Conservation (phyloP, 2,888 invertebrate species). For the Autographa gamma region DNA sequence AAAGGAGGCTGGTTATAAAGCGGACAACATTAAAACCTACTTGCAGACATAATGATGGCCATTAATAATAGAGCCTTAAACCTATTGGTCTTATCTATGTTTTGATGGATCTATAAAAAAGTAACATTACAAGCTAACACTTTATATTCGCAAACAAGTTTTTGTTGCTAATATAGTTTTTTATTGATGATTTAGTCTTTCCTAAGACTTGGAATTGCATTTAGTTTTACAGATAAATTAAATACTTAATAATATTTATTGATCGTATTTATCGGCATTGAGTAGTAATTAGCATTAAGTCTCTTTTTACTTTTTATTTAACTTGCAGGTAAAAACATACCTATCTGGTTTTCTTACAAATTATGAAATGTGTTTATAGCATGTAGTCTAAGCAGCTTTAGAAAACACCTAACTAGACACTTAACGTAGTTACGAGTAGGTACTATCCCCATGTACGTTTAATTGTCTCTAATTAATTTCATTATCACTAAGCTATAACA, state of each 20-base stretch:
- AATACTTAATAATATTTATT: background rate
- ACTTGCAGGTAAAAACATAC: too few relatives aligned
- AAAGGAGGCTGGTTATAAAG: conserved; percentile 2
- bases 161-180: conserved; percentile 24
- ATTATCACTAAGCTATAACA: too few relatives aligned
- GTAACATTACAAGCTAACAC: conserved; percentile 10
- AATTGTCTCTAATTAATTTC: too few relatives aligned
- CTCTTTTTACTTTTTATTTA: too few relatives aligned
- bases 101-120: conserved; percentile 36
- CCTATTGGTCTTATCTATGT: conserved; percentile 17
- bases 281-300: background rate
- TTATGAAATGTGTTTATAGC: too few relatives aligned
- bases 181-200: conserved; percentile 17
- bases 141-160: conserved; percentile 28
- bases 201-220: background rate
- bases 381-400: too few relatives aligned
- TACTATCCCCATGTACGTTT: too few relatives aligned
- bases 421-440: too few relatives aligned
- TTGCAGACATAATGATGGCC: conserved; percentile 23
- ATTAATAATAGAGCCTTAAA: conserved; percentile 25
- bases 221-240: background rate
- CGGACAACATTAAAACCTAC: conserved; percentile 10
- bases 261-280: background rate
- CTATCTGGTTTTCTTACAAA: too few relatives aligned
- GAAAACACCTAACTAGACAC: too few relatives aligned